Evolutionary conservation across 2,113 vertebrate species (phyloP).

Genomic region (Pseudopipra pipra): DNA sequence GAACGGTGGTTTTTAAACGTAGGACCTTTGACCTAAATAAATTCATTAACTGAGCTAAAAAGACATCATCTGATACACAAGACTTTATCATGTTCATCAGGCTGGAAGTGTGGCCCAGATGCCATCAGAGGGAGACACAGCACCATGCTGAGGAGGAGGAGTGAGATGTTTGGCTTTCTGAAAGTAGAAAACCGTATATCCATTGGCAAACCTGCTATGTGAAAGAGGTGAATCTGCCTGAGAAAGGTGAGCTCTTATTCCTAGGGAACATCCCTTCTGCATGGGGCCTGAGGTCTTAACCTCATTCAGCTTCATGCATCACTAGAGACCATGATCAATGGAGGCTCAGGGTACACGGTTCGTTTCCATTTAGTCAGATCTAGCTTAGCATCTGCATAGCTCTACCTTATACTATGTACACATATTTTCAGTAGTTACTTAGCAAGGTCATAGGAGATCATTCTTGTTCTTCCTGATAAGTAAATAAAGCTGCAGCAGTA

Average conservation of each 20-base stretch:
- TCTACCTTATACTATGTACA: neutral
- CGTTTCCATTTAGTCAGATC: neutral
- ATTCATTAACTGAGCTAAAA: neutral
- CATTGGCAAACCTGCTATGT: neutral
- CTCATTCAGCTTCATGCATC: neutral
- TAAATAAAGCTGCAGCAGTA: neutral
- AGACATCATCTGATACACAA: neutral
- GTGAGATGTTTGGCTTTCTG: neutral
- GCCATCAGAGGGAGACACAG: slow-evolving; percentile 64
- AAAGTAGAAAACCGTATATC: neutral
- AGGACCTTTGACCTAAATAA: neutral
- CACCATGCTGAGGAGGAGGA: neutral
- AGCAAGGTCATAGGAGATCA: neutral
- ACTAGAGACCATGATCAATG: neutral
- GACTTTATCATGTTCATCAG: neutral
- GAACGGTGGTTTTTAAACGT: neutral
- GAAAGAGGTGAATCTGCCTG: neutral
- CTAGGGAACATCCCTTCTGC: neutral
- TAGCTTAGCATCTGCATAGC: neutral
- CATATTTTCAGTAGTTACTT: neutral
- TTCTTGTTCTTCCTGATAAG: neutral
- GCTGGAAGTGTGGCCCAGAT: slow-evolving; percentile 26
- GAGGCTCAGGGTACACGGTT: neutral
- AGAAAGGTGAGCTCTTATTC: neutral
- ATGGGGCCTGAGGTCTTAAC: neutral